Evolutionary conservation across 2,113 vertebrate genomes (phyloP).

Genomic region (Atractosteus spatula): DNA sequence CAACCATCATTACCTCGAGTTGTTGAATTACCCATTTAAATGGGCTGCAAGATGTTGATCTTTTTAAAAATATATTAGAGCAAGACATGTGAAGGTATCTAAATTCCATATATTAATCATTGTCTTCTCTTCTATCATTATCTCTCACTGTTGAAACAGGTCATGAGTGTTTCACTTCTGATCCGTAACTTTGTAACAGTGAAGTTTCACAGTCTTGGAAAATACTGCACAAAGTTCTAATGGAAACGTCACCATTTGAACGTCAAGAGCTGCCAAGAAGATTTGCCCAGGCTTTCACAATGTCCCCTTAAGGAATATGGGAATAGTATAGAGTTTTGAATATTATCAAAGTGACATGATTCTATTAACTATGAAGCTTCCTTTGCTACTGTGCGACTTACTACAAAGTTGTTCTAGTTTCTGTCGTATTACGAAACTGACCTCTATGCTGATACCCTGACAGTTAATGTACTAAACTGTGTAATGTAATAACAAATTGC

Average conservation of each 20-base stretch:
- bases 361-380: background rate
- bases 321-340: background rate
- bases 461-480: background rate
- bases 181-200: slow-evolving; percentile 37
- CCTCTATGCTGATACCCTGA: background rate
- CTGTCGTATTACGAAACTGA: background rate
- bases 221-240: slow-evolving; percentile 20
- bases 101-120: background rate
- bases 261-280: background rate
- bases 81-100: too few relatives aligned
- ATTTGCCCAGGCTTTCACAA: background rate
- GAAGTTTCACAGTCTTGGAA: slow-evolving; percentile 35
- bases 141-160: slow-evolving; percentile 31
- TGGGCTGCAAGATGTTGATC: too few relatives aligned
- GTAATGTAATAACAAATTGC: background rate
- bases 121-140: slow-evolving; percentile 24
- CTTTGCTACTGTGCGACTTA: background rate
- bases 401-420: background rate
- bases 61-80: too few relatives aligned
- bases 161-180: slow-evolving; percentile 34
- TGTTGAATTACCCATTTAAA: too few relatives aligned
- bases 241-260: background rate
- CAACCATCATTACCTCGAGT: too few relatives aligned
- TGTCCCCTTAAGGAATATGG: background rate
- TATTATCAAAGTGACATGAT: background rate